These are phyloP conservation scores for Tupaia chinensis DNA, from an alignment of 2,113 vertebrate genomes.

Conservation along the genomic window DNA sequence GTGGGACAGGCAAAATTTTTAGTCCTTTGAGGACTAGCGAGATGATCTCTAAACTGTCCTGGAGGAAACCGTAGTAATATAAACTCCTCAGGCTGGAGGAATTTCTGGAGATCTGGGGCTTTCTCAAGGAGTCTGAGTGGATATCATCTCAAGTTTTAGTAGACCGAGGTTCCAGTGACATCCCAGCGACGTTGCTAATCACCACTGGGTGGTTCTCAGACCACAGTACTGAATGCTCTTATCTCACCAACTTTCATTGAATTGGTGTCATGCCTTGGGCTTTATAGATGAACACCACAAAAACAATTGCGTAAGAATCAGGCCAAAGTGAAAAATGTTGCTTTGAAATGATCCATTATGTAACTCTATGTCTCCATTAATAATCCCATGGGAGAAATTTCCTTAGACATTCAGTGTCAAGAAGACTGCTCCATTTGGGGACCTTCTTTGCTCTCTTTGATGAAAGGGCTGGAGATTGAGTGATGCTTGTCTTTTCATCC, in stretches of 20 bases:
- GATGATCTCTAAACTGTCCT: background rate
- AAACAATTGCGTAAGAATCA: background rate
- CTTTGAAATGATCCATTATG: background rate
- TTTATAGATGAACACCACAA: background rate
- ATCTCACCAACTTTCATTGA: background rate
- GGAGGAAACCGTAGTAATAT: background rate
- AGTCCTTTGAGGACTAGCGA: background rate
- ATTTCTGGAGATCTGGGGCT: background rate
- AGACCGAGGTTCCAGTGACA: background rate
- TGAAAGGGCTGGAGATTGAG: background rate
- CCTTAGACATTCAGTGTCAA: background rate
- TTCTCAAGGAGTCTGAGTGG: background rate
- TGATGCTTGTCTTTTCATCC: background rate
- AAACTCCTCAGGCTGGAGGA: background rate
- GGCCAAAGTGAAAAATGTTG: background rate
- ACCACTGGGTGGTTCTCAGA: rapidly evolving
- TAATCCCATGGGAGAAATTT: background rate
- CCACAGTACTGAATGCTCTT: background rate
- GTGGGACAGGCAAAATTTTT: background rate
- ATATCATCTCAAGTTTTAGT: background rate
- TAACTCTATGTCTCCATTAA: background rate
- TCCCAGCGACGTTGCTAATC: background rate
- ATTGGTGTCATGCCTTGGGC: background rate
- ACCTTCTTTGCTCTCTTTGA: background rate
- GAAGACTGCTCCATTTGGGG: background rate